Base-by-base conservation (phyloP, 2,888 invertebrate genomes). In the Gastracanthus pulcherrimus region DNA sequence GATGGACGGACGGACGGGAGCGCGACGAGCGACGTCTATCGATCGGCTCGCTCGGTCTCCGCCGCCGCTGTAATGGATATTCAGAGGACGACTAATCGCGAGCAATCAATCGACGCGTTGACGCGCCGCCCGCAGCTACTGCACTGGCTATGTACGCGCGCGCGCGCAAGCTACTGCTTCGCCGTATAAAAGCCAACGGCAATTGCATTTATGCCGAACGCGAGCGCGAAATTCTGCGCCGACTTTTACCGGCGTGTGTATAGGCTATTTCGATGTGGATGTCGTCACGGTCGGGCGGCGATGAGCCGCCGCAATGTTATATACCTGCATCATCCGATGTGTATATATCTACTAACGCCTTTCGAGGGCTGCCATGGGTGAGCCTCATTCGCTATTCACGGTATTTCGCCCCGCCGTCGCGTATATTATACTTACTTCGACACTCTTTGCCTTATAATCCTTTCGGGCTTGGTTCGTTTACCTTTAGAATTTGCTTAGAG, bases 21-120 rank as follows among this genome's bases (percentile, higher is more conserved):
- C 23, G 23, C 23, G 11, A 55, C 23, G 55, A 7, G 55, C 23
- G 55, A 55, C 55, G 55, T 55, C 26, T n/a, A 55, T 55, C 55
- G 55, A 55, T 55, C 55, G 55, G 55, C 11, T 23, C 2, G 55
- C n/a, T n/a, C n/a, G n/a, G n/a, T n/a, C n/a, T n/a, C n/a, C n/a
- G n/a, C n/a, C n/a, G n/a, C n/a, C n/a, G 55, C 55, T 55, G 55
- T 55, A 55, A 55, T 55, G 55, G 55, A 55, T 55, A 55, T 55
- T 55, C 55, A 55, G 55, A 55, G 55, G n/a, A 55, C 23, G 55
- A 55, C 55, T 55, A 55, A 55, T 55, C 55, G 55, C 55, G 55
- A 55, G 55, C 55, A 55, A 55, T 55, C 55, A 55, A 55, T 55
- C 55, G 55, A 55, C 26, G 55, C 55, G 55, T 55, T 55, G 55